These are phyloP conservation scores for Perithous albicinctus DNA, from an alignment of 2,888 invertebrate genomes.

Conservation along the genomic window DNA sequence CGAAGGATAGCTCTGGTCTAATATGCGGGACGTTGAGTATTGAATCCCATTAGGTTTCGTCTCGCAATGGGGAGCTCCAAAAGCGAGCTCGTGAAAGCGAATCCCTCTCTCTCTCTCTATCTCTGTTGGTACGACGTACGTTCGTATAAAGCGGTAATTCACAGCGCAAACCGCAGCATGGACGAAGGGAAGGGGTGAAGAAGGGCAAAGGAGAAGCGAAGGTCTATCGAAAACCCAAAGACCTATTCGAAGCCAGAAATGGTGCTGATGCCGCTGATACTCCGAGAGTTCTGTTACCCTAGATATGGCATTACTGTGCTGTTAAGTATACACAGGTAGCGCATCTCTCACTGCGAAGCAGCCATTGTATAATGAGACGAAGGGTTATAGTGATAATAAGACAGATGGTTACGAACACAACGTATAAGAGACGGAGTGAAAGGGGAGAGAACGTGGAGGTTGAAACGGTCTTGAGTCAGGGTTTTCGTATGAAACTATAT, in stretches of 20 bases:
- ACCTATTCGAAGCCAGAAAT: neutral
- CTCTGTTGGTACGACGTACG: neutral
- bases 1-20: neutral
- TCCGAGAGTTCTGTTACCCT: neutral
- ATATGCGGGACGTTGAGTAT: neutral
- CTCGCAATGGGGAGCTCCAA: neutral
- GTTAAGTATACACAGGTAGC: constrained; percentile 2
- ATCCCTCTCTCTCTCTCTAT: too few relatives aligned
- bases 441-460: neutral
- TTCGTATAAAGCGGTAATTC: constrained; percentile 4
- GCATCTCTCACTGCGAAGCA: neutral
- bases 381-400: constrained; percentile 20
- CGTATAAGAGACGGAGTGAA: neutral
- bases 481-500: constrained; percentile 3
- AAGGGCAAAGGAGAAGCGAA: neutral
- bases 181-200: neutral
- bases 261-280: constrained; percentile 8
- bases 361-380: constrained; percentile 17
- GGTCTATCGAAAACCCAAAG: neutral
- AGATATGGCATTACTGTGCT: neutral
- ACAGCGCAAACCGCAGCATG: neutral
- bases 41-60: constrained; percentile 24
- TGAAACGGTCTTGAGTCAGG: neutral
- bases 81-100: neutral
- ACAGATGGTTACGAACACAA: neutral